Evolutionary conservation across 2,113 vertebrate genomes (phyloP).

Genomic region (Galemys pyrenaicus): DNA sequence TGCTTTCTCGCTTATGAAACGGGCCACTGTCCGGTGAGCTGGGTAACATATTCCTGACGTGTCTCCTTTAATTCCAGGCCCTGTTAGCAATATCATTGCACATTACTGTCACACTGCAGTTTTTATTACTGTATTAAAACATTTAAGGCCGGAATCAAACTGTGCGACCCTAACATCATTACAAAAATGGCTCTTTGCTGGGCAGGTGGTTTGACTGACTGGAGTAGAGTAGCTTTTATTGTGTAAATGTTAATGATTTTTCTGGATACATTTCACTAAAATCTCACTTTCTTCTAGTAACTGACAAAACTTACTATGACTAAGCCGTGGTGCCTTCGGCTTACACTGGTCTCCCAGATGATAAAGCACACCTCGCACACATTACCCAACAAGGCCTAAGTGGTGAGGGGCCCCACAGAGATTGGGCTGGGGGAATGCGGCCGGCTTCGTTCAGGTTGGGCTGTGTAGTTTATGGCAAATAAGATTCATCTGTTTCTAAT

Average conservation of each 20-base stretch:
- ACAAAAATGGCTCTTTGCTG: not conserved
- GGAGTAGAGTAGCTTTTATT: not conserved
- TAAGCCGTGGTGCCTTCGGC: not conserved
- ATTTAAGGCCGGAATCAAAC: not conserved
- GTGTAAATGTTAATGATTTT: not conserved
- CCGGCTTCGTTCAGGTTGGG: not conserved
- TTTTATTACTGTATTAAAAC: not conserved
- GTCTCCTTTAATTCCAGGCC: not conserved
- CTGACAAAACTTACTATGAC: not conserved
- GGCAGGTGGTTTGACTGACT: not conserved
- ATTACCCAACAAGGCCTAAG: not conserved
- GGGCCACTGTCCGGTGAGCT: not conserved
- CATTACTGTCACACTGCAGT: not conserved
- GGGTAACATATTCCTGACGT: not conserved
- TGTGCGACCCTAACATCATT: not conserved
- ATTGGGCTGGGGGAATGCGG: not conserved
- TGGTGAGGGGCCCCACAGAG: accelerated
- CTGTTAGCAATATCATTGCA: not conserved
- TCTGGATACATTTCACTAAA: not conserved
- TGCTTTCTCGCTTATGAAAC: not conserved
- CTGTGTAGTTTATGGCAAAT: not conserved
- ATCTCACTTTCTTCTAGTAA: constrained; percentile 7
- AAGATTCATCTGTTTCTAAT: not conserved
- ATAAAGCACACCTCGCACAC: not conserved
- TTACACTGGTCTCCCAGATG: not conserved